Percentiles rank a stretch among this genome's conserved stretches.
Evolutionary conservation across 2,113 vertebrate species (phyloP).

Genomic region (Procavia capensis): DNA sequence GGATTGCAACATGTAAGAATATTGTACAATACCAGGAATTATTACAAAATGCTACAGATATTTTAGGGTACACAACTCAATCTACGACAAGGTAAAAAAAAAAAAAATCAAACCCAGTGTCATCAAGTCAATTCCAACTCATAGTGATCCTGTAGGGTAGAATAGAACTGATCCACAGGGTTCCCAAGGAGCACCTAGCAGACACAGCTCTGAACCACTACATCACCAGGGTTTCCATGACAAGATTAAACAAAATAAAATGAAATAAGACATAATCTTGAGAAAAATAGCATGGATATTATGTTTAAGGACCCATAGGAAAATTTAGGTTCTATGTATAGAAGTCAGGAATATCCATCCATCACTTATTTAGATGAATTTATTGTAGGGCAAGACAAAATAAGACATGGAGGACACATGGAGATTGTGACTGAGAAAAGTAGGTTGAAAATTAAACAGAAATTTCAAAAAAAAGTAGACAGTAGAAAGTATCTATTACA

Average conservation of each 20-base stretch:
- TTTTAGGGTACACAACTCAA: no score
- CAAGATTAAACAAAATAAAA: neutral
- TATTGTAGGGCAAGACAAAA: neutral
- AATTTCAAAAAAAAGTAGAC: neutral
- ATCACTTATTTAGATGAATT: neutral
- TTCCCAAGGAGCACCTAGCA: no score
- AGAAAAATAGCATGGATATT: neutral
- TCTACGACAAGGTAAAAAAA: no score
- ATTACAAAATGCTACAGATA: no score
- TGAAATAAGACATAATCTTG: fast-evolving
- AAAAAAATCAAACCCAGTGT: neutral
- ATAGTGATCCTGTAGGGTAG: no score
- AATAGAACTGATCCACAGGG: no score
- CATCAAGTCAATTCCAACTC: no score
- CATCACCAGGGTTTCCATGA: no score
- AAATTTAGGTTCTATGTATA: neutral
- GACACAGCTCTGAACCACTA: no score
- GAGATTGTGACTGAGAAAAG: neutral
- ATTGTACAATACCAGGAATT: no score
- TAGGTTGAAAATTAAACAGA: neutral
- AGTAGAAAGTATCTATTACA: neutral
- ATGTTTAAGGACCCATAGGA: neutral
- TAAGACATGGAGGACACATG: neutral
- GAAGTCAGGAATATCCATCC: neutral
- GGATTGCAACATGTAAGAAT: no score